Percentiles rank a stretch among this genome's conserved stretches.
Conservation (phyloP, 2,797 vertebrate species). For the Phoebastria nigripes region DNA sequence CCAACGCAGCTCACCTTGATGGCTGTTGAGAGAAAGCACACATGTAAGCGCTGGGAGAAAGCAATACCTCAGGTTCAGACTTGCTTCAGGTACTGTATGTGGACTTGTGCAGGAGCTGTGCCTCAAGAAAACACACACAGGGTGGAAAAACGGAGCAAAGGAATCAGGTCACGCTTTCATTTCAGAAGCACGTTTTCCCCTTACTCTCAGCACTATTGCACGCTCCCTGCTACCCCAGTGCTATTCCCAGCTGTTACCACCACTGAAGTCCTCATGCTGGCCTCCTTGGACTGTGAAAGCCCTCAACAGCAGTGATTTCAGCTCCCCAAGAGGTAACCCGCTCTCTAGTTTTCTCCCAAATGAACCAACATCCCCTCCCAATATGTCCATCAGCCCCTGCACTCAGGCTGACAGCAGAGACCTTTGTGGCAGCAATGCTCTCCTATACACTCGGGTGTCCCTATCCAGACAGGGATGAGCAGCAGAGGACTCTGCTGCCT, state of each 20-base stretch:
- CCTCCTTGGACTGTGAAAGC: neutral
- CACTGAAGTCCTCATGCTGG: neutral
- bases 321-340: neutral
- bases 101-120: neutral
- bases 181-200: neutral
- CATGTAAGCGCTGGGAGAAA: neutral
- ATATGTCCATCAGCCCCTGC: neutral
- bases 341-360: neutral
- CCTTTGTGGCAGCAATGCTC: neutral
- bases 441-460: neutral
- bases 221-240: neutral
- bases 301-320: neutral
- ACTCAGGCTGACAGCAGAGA: neutral
- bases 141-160: neutral
- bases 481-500: neutral
- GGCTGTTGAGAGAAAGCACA: constrained; percentile 71
- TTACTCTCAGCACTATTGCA: neutral
- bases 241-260: neutral
- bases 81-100: neutral
- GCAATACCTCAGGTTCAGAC: neutral
- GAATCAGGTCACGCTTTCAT: neutral
- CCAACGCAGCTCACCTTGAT: constrained; percentile 93
- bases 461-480: neutral
- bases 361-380: neutral
- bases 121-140: neutral